phyloP scores from a whole-genome alignment of 1,140 invertebrate species.

The Pseudomyrmex pallidus region DNA sequence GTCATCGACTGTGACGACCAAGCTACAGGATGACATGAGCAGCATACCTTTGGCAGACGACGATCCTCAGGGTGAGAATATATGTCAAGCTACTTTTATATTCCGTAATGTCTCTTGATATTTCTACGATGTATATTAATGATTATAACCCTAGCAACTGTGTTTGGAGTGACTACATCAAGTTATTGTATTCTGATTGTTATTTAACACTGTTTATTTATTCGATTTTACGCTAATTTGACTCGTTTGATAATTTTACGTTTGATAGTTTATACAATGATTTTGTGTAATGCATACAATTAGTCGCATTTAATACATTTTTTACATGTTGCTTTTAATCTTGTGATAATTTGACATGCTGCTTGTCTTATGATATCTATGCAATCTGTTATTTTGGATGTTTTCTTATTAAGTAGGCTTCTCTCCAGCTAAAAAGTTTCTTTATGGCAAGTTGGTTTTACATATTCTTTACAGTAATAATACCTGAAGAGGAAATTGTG shows the following conservation, averaged over 20 bases:
- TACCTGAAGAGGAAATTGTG: conserved; percentile 90
- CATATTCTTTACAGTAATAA: conserved; percentile 88
- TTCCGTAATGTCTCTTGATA: not conserved
- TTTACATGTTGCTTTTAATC: not conserved
- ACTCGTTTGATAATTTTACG: not conserved
- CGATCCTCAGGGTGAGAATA: conserved; percentile 91
- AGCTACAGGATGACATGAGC: conserved; percentile 91
- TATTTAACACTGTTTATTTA: not conserved
- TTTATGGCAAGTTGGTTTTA: not conserved
- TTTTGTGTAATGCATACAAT: not conserved
- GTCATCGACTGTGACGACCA: conserved; percentile 84
- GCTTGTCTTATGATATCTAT: not conserved
- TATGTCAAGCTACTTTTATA: not conserved
- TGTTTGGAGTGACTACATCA: not conserved
- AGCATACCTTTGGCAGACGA: conserved; percentile 95
- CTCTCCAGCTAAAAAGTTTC: too few species aligned
- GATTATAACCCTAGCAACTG: conserved; percentile 40
- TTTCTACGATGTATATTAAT: not conserved
- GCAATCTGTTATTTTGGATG: not conserved
- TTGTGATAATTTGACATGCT: too few species aligned
- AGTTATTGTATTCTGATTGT: not conserved
- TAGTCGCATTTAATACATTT: not conserved
- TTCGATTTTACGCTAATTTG: too few species aligned
- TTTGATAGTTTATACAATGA: not conserved
- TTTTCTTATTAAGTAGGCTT: not conserved